These are phyloP conservation scores for Carcharodon carcharias DNA, from an alignment of 2,797 vertebrate species.

Conservation along the genomic window DNA sequence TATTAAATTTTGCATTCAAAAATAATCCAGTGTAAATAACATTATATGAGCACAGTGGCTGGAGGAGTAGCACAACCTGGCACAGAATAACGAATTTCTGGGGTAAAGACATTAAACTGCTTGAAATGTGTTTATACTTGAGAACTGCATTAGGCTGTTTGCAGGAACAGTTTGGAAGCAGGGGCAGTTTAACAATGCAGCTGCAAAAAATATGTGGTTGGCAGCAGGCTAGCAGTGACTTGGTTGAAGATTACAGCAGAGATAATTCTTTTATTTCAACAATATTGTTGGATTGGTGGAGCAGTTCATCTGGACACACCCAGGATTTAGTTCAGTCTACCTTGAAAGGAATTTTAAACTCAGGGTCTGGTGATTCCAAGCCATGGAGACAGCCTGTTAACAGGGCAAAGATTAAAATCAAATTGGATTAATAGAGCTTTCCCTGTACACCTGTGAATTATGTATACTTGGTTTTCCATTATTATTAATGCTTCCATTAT, in stretches of 20 bases:
- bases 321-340: neutral
- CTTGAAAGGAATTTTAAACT: neutral
- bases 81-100: conserved; percentile 12
- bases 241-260: conserved; percentile 23
- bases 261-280: neutral
- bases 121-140: conserved; percentile 31
- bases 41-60: neutral
- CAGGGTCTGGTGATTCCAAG: neutral
- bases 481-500: neutral
- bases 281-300: neutral
- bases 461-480: neutral
- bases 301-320: conserved; percentile 10
- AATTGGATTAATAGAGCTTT: neutral
- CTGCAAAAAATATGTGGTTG: conserved; percentile 31
- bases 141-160: neutral
- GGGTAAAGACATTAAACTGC: conserved; percentile 31
- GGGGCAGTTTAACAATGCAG: conserved; percentile 31
- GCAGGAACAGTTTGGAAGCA: conserved; percentile 19
- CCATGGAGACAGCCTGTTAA: neutral
- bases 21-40: neutral
- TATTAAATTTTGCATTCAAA: neutral
- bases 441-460: neutral
- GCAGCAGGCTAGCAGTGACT: neutral
- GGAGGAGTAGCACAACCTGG: neutral
- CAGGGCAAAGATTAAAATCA: neutral